Evolutionary conservation across 2,888 invertebrate genomes (phyloP), one percentile per base, ranked within the genome.

Genomic region (Lepetodrilus schrolli): DNA sequence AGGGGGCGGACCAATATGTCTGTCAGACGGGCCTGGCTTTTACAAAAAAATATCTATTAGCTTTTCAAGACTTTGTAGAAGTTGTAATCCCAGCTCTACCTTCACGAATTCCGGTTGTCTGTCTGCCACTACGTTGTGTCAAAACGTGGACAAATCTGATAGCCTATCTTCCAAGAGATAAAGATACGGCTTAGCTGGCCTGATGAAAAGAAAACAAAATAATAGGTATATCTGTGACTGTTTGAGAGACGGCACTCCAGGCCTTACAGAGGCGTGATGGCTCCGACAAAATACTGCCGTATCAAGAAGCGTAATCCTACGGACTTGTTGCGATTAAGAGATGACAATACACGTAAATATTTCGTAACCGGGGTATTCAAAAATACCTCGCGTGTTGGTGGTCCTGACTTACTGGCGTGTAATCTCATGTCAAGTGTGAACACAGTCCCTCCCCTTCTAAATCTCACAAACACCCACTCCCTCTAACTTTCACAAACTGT

Each of bases 11-110:
- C 30, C 30, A 17, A 58, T 23, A 23, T 58, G 58, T 58, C 58
- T 30, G 58, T 58, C 58, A 58, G 30, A 30, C 5, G 58, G 34
- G 17, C 30, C 58, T 58, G 34, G 13, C 58, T 58, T 58, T 58
- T 58, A 58, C n/a, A n/a, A n/a, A n/a, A 58, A 58, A 58, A 58
- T 58, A 58, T 58, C 58, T 58, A 58, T 58, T 58, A 58, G 58
- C 58, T 58, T 58, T 58, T 34, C 58, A 58, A 58, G 58, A 58
- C 58, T 58, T 58, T 58, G 58, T 30, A 58, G n/a, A 58, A 58
- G 58, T 58, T 58, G 58, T 58, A 58, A 58, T 58, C 58, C 58
- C n/a, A n/a, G n/a, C n/a, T n/a, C n/a, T n/a, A n/a, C n/a, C n/a
- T n/a, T n/a, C n/a, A n/a, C n/a, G n/a, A n/a, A n/a, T n/a, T n/a